These are phyloP conservation scores for Channallabes apus DNA, from an alignment of 2,797 vertebrate genomes.

Conservation along the genomic window DNA sequence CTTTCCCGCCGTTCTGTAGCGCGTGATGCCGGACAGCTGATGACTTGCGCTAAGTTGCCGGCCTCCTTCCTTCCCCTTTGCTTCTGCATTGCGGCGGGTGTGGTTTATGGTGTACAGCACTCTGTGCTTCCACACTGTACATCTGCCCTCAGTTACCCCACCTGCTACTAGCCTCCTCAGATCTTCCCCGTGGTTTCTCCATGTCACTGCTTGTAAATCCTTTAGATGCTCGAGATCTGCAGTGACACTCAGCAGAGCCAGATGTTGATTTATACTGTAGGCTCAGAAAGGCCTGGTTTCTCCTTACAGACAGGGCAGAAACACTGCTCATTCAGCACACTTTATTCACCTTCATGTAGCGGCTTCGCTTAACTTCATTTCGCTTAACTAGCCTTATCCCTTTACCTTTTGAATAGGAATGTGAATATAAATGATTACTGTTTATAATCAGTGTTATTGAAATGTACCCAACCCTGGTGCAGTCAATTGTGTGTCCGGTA, in stretches of 20 bases:
- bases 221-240: conserved; percentile 17
- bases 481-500: neutral
- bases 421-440: neutral
- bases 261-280: neutral
- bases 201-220: neutral
- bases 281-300: neutral
- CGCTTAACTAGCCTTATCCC: too few relatives aligned
- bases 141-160: conserved; percentile 5
- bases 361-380: neutral
- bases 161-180: neutral
- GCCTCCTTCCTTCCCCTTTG: conserved; percentile 33
- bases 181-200: neutral
- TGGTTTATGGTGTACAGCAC: conserved; percentile 42
- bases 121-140: neutral
- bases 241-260: conserved; percentile 10
- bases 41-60: conserved; percentile 47
- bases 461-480: neutral
- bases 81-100: conserved; percentile 62
- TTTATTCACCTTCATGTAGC: neutral
- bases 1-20: neutral
- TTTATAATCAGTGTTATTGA: neutral
- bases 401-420: neutral
- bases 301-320: neutral
- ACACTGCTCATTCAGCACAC: conserved; percentile 7
- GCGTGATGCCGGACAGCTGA: conserved; percentile 11